Base-by-base conservation (phyloP, 2,888 invertebrate species). In the Drosophila mercatorum region DNA sequence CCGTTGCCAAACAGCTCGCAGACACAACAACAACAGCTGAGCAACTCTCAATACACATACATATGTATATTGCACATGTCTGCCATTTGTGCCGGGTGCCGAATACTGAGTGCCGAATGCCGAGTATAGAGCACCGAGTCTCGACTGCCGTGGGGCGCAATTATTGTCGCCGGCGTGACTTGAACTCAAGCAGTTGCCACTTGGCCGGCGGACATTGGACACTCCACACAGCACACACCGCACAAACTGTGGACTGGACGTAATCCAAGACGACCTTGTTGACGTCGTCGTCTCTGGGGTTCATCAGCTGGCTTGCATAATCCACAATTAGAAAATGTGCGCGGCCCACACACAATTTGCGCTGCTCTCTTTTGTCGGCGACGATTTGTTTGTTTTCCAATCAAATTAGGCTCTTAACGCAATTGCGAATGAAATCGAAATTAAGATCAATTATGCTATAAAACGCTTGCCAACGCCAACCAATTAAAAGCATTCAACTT, bases 361-460 rank as follows among this genome's bases (percentile, higher is more conserved):
- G 26, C 10, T 58, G 64, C 66, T 66, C 66, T 66, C 61, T 17
- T 41, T 60, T 31, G 28, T 49, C 46, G 57, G 26, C 62, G 49
- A 41, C 34, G 58, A 10, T 77, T 68, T 51, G 17, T 69, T 64
- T 82, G 72, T 80, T 88, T 78, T 78, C 68, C 87, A 86, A 86
- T 90, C 84, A 83, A 90, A 86, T 89, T 81, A 86, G 76, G 83
- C 73, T 64, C 70, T 83, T 88, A 68, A 71, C 34, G 89, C 77
- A 76, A 80, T 77, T 77, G 72, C 46, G 59, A 60, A 60, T 80
- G 46, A 75, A 73, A 75, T 57, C 57, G 49, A 56, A 78, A 74
- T 79, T 60, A 75, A 78, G 64, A 51, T 65, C 67, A 77, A 80
- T 81, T 64, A 71, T 36, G 64, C 67, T 8, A 11, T 59, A 60